phyloP scores from a whole-genome alignment of 2,797 vertebrate species.

The Thunnus albacares region DNA sequence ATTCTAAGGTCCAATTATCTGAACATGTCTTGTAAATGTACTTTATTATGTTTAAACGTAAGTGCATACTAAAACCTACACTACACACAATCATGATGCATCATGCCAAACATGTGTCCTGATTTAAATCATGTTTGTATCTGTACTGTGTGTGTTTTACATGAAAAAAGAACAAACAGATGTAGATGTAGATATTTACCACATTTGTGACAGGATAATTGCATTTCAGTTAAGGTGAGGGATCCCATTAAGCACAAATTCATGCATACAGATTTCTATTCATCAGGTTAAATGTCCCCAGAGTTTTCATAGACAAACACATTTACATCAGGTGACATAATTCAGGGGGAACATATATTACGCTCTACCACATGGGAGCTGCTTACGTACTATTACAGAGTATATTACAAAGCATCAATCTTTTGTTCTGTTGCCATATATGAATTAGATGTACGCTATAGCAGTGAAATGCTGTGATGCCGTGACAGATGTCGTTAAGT shows the following conservation, averaged over 20 bases:
- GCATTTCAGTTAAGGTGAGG: slow-evolving; percentile 53
- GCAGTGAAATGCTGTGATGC: background rate
- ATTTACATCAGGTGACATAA: slow-evolving; percentile 32
- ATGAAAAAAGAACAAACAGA: background rate
- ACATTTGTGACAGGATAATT: slow-evolving; percentile 60
- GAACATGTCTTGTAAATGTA: background rate
- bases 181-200: slow-evolving; percentile 42
- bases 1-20: background rate
- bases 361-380: background rate
- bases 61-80: background rate
- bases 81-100: background rate
- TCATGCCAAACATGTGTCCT: background rate
- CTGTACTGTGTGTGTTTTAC: background rate
- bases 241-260: slow-evolving; percentile 59
- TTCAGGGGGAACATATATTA: slow-evolving; percentile 19
- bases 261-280: slow-evolving; percentile 48
- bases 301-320: slow-evolving; percentile 44
- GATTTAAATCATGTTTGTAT: background rate
- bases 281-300: slow-evolving; percentile 45
- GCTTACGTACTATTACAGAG: background rate
- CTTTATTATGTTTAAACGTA: background rate
- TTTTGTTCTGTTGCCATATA: background rate
- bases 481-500: slow-evolving; percentile 4
- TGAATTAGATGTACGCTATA: slow-evolving; percentile 6
- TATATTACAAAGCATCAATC: slow-evolving; percentile 16